These are phyloP conservation scores for Aspidapion aeneum DNA, from an alignment of 2,888 invertebrate species.

Conservation along the genomic window DNA sequence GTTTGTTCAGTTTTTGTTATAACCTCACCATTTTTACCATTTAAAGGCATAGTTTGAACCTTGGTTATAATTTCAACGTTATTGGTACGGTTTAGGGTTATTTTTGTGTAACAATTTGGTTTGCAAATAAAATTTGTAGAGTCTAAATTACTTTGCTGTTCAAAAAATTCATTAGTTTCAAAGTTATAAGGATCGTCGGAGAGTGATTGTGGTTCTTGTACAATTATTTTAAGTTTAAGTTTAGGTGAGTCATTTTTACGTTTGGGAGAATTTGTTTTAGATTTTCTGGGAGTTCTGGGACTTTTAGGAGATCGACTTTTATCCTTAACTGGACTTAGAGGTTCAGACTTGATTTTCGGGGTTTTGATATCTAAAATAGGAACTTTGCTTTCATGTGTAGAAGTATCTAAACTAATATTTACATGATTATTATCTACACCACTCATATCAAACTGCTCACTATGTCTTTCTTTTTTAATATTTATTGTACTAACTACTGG, in stretches of 20 bases:
- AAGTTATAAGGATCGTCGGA: not conserved
- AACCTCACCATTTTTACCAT: not conserved
- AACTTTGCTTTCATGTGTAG: not conserved
- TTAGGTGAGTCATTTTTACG: not conserved
- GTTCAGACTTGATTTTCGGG: not conserved
- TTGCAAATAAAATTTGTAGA: not conserved
- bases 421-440: not conserved
- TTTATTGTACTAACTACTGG: not conserved
- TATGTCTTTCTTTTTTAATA: not conserved
- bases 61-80: conserved; percentile 44
- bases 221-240: not conserved
- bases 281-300: not conserved
- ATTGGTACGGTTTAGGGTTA: conserved; percentile 41
- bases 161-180: not conserved
- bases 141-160: not conserved
- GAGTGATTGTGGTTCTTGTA: not conserved
- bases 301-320: not conserved
- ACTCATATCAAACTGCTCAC: not conserved
- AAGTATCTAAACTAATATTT: not conserved
- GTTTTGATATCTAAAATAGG: not conserved
- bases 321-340: not conserved
- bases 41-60: conserved; percentile 39
- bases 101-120: conserved; percentile 37
- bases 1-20: not conserved
- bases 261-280: not conserved